Base-by-base conservation (phyloP, 2,888 invertebrate genomes). In the Drosophila dives region DNA sequence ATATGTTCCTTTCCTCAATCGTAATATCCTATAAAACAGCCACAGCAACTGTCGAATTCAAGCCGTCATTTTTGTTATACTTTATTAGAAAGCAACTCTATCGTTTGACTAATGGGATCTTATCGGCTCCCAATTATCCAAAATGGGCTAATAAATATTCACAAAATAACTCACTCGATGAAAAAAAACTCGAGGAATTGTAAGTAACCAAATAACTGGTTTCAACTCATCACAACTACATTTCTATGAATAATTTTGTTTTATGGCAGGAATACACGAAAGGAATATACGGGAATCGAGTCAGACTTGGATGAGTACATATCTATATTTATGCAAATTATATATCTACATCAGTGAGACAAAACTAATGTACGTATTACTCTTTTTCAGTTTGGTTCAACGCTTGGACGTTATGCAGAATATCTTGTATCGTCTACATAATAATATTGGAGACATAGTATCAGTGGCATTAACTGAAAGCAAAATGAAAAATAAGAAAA, bases 1-100 rank as follows among this genome's bases (percentile, higher is more conserved):
- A 96, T 92, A 96, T 96, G 96, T 96, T 96, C 93, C 91, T 96
- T 90, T 96, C 96, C 62, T 96, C 96, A 86, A 96, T 97, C 82
- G 96, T 95, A 86, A 96, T 96, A 90, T 95, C 96, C 0, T 97
- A 96, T 91, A 94, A 95, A 0, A 95, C 95, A 84, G 96, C 77
- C n/a, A 49, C 54, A 20, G 23, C 12, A 7, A 32, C 38, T 0
- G 15, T 17, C 0, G 10, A 5, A 15, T 29, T 26, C 11, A 62
- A 68, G 40, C 77, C 73, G 0, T 58, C 42, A 2, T 77, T 69
- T 15, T 20, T 77, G 11, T 33, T n/a, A 40, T 77, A 63, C 23
- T 69, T 34, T 23, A 34, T 76, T 10, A 62, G 51, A 36, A 73
- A 77, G n/a, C 45, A 29, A 45, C 11, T 76, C 2, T 76, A 38